Base-by-base conservation (phyloP, 2,797 vertebrate genomes). In the Nannoperca australis region DNA sequence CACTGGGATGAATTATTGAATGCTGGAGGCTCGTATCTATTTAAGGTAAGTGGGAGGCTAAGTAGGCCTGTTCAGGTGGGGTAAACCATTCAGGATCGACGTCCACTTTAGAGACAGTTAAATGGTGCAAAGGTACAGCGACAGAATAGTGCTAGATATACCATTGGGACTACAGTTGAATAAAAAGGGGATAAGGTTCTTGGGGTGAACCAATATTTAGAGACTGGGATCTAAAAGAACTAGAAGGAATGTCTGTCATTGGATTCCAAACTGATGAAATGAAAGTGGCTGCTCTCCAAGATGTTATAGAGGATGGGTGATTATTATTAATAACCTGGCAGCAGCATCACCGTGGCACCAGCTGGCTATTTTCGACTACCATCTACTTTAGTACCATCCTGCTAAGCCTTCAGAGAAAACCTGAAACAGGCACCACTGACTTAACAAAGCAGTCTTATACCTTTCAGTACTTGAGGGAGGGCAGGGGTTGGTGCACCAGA, bases 251-350 rank as follows among this genome's bases (percentile, higher is more conserved):
- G 47, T 62, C 32, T 22, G 38, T 36, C 38, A 27, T 9, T 70
- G 45, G 51, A 64, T 63, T 76, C 60, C 56, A 73, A 49, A 38
- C 54, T 47, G 38, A 75, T 65, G 49, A 47, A 76, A 81, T 59
- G n/a, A 15, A 69, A 62, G 58, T 66, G 68, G 64, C 69, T 69
- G 53, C 49, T 76, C 34, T 83, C 62, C 69, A 85, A 58, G 2
- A 64, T 75, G 62, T 66, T 66, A 71, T 18, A 49, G 68, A 59
- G 50, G 66, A 84, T 44, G 51, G 62, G 60, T 74, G 47, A 45
- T 71, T 69, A 87, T 78, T 79, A 81, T 81, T 84, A 84, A 81
- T 73, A 78, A 79, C 81, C 69, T 84, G 76, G 73, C 77, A 78
- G 62, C 56, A 76, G 64, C 49, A 44, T 47, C 72, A 61, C 58